A percentile compares a stretch with the other conserved stretches of the same genome.
Conservation (phyloP, 2,113 vertebrate species). For the Chascanopsetta lugubris region DNA sequence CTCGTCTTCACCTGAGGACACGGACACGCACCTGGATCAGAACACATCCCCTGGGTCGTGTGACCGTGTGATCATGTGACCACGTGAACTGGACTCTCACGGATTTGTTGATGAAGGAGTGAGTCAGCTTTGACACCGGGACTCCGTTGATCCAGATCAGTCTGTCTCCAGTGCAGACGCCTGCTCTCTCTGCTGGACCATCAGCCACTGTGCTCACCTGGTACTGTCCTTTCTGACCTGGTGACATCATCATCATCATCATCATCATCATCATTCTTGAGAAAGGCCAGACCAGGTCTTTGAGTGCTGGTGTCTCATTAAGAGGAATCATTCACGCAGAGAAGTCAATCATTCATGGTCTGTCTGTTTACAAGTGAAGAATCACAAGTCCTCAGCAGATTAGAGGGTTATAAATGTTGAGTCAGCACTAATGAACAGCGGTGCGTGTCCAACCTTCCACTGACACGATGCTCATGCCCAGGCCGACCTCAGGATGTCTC, state of each 20-base stretch:
- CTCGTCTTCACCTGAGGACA: slow-evolving; percentile 84
- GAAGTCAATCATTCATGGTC: not conserved
- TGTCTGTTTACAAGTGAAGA: not conserved
- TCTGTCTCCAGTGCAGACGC: slow-evolving; percentile 83
- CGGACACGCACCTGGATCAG: slow-evolving; percentile 14
- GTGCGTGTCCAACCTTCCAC: slow-evolving; percentile 61
- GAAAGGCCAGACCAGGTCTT: too few species aligned
- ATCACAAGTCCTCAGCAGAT: not conserved
- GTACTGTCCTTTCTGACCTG: slow-evolving; percentile 84
- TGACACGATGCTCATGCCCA: slow-evolving; percentile 82
- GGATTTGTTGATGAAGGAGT: slow-evolving; percentile 78
- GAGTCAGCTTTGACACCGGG: slow-evolving; percentile 76
- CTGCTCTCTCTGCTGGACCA: slow-evolving; percentile 86
- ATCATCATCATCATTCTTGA: not conserved
- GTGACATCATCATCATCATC: not conserved
- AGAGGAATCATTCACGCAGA: not conserved
- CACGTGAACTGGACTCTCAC: slow-evolving; percentile 42
- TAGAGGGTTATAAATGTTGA: slow-evolving; percentile 2
- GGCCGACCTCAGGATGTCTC: slow-evolving; percentile 73
- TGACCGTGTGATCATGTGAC: too few species aligned
- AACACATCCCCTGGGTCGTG: not conserved
- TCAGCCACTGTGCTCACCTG: slow-evolving; percentile 78
- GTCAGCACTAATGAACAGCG: not conserved
- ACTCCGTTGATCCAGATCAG: slow-evolving; percentile 90
- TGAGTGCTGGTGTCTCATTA: too few species aligned